These are phyloP conservation scores for Lota lota DNA, from an alignment of 2,113 vertebrate genomes.

Conservation along the genomic window DNA sequence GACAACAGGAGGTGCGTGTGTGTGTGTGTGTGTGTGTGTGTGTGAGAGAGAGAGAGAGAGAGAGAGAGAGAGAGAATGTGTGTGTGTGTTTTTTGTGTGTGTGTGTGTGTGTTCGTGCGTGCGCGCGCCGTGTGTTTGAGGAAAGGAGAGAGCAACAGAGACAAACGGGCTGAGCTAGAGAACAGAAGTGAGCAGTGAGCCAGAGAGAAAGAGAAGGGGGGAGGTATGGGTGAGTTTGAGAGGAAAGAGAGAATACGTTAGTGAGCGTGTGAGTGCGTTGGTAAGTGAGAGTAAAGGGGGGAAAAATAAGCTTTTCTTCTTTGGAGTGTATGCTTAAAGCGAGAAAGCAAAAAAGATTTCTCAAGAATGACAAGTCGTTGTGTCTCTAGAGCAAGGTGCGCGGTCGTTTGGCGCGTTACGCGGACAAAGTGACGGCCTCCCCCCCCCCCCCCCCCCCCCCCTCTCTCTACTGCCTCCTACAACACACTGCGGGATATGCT, in stretches of 20 bases:
- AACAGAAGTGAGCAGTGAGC: background rate
- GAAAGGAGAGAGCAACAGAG: conserved; percentile 10
- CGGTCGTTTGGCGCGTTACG: conserved; percentile 18
- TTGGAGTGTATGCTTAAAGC: background rate
- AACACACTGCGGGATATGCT: conserved; percentile 36
- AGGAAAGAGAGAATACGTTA: background rate
- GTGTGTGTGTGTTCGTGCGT: no score
- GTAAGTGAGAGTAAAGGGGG: conserved; percentile 6
- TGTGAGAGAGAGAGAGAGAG: background rate
- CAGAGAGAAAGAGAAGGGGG: background rate
- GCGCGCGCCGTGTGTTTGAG: background rate
- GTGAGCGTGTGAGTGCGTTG: background rate
- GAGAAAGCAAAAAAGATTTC: no score
- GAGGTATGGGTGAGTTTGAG: conserved; percentile 8
- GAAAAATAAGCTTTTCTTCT: background rate
- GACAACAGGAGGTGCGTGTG: conserved; percentile 20
- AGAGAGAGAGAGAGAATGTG: background rate
- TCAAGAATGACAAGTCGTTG: no score
- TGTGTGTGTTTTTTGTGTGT: background rate
- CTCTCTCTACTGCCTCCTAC: no score
- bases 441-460: no score
- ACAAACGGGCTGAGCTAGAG: conserved; percentile 11
- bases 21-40: background rate
- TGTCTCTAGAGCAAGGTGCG: conserved; percentile 14
- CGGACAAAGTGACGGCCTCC: conserved; percentile 1